Evolutionary conservation across 1,140 invertebrate species (phyloP).

Genomic region (Meloidogyne chitwoodi): DNA sequence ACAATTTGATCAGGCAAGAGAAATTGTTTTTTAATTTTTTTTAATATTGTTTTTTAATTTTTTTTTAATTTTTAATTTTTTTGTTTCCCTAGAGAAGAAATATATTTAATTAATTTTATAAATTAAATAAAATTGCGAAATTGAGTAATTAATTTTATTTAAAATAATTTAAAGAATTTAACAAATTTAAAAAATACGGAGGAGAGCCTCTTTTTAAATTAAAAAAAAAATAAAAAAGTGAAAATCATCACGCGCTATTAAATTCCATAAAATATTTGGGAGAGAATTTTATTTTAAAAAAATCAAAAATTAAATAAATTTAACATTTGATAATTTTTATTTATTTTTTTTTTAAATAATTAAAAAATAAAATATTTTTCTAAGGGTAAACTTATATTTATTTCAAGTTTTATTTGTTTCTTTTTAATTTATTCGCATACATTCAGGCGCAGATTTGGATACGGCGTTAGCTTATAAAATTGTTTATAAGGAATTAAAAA

Average conservation of each 20-base stretch:
- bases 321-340: background rate
- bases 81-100: background rate
- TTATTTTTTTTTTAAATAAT: too few species aligned
- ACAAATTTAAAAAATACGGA: background rate
- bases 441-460: too few species aligned
- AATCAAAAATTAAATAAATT: background rate
- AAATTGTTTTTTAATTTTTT: background rate
- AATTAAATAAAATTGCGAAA: background rate
- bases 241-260: background rate
- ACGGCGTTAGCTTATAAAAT: too few species aligned
- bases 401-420: too few species aligned
- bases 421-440: too few species aligned
- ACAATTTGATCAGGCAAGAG: conserved; percentile 7
- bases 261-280: background rate
- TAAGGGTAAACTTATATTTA: too few species aligned
- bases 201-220: background rate
- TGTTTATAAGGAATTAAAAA: too few species aligned
- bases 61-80: too few species aligned
- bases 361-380: too few species aligned
- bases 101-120: background rate
- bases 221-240: background rate
- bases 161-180: background rate
- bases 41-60: too few species aligned
- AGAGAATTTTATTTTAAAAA: background rate
- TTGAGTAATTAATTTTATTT: background rate